A percentile compares a stretch with the other conserved stretches of the same genome.
phyloP scores from a whole-genome alignment of 2,888 invertebrate species.

The Leuctra nigra region DNA sequence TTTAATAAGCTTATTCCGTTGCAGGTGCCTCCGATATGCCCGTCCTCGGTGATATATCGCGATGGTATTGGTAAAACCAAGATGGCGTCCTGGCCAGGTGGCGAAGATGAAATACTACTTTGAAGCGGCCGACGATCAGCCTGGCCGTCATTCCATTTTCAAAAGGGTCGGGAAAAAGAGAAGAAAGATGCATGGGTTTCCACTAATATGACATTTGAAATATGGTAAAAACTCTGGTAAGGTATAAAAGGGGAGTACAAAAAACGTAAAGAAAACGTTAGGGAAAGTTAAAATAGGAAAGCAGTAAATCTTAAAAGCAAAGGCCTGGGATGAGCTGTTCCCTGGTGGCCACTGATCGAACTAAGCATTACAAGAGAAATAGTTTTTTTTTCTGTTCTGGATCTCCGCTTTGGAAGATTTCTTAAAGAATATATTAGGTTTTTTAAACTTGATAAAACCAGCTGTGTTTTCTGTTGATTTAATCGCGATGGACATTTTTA shows the following conservation, averaged over 20 bases:
- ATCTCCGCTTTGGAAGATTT: too few species aligned
- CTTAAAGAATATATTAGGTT: neutral
- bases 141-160: constrained; percentile 11
- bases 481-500: neutral
- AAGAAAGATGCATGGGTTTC: constrained; percentile 22
- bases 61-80: constrained; percentile 7
- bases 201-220: constrained; percentile 27
- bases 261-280: constrained; percentile 11
- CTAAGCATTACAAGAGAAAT: neutral
- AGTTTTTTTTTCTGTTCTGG: neutral
- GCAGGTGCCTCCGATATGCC: neutral
- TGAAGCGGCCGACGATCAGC: neutral
- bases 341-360: neutral
- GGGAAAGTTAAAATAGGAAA: constrained; percentile 19
- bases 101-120: constrained; percentile 13
- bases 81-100: constrained; percentile 14
- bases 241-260: constrained; percentile 17
- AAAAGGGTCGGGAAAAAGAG: constrained; percentile 13
- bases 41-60: constrained; percentile 15
- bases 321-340: neutral
- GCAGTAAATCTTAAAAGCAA: constrained; percentile 12
- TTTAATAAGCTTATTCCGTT: constrained; percentile 1
- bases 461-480: neutral
- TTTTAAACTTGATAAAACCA: neutral
- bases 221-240: constrained; percentile 21